Evolutionary conservation across 1,140 invertebrate species (phyloP).

Genomic region (Aleiodes sp.): DNA sequence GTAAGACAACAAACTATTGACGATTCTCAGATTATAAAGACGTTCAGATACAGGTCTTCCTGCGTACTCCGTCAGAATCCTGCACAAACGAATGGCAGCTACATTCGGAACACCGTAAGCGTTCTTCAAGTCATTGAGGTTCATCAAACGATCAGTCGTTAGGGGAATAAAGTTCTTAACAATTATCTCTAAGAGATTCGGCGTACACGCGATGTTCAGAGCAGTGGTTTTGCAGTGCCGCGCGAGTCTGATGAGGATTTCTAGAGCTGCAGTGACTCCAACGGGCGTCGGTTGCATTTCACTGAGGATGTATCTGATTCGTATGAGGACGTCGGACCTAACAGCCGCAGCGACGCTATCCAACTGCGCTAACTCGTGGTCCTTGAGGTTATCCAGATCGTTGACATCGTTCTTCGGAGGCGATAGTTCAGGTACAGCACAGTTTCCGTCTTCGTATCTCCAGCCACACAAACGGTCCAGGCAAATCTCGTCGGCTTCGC

Average conservation of each 20-base stretch:
- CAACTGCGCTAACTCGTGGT: slow-evolving; percentile 82
- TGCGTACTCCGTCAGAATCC: slow-evolving; percentile 54
- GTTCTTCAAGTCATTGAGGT: slow-evolving; percentile 39
- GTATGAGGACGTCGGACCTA: slow-evolving; percentile 79
- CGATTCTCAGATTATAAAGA: slow-evolving; percentile 50
- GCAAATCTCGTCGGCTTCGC: slow-evolving; percentile 79
- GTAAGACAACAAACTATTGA: slow-evolving; percentile 54
- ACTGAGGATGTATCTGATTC: slow-evolving; percentile 77
- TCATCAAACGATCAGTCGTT: slow-evolving; percentile 38
- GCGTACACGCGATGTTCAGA: slow-evolving; percentile 68
- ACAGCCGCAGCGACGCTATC: slow-evolving; percentile 78
- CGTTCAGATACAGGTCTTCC: slow-evolving; percentile 48
- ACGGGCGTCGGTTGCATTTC: slow-evolving; percentile 72
- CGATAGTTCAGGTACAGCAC: slow-evolving; percentile 63
- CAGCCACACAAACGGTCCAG: slow-evolving; percentile 77
- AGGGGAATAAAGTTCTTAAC: slow-evolving; percentile 71
- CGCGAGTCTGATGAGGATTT: slow-evolving; percentile 75
- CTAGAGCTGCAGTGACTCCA: slow-evolving; percentile 74
- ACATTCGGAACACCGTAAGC: slow-evolving; percentile 52
- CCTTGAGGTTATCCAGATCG: slow-evolving; percentile 78
- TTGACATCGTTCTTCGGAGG: slow-evolving; percentile 72
- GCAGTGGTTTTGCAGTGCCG: slow-evolving; percentile 74
- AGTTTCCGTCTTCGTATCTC: slow-evolving; percentile 60
- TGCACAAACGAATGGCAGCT: slow-evolving; percentile 53
- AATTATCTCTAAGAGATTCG: slow-evolving; percentile 69